Evolutionary conservation across 2,888 invertebrate species (phyloP).

Genomic region (Drosophila aldrichi): DNA sequence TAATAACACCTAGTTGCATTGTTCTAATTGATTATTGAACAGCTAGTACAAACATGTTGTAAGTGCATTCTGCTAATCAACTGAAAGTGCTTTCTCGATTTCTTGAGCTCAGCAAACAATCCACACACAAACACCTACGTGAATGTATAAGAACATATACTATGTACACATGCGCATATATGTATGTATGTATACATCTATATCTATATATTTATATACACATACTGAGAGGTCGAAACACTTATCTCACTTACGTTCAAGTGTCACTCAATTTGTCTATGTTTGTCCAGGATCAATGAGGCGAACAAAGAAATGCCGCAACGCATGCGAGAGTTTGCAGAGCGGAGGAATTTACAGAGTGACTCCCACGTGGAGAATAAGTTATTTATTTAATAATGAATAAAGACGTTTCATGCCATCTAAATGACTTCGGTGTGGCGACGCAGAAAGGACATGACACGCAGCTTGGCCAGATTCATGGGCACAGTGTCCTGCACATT

Average conservation of each 20-base stretch:
- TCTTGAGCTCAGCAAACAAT: constrained; percentile 29
- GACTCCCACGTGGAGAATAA: constrained; percentile 42
- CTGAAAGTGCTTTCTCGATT: constrained; percentile 46
- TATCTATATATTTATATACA: background rate
- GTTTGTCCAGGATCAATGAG: constrained; percentile 39
- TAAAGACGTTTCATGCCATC: constrained; percentile 28
- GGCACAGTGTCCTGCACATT: constrained; percentile 70
- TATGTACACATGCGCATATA: background rate
- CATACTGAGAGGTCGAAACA: constrained; percentile 26
- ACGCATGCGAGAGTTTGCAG: constrained; percentile 22
- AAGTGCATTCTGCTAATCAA: constrained; percentile 70
- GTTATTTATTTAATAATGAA: constrained; percentile 64
- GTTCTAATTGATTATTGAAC: background rate
- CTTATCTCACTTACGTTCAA: constrained; percentile 58
- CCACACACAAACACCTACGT: constrained; percentile 3
- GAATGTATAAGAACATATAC: background rate
- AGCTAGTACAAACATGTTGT: constrained; percentile 14
- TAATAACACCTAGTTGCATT: background rate
- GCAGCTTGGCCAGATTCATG: constrained; percentile 81
- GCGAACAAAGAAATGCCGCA: constrained; percentile 16
- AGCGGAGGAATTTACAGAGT: constrained; percentile 49
- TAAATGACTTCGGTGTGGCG: constrained; percentile 50
- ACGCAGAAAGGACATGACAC: constrained; percentile 75
- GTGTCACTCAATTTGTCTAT: constrained; percentile 71
- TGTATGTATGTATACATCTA: background rate